These are phyloP conservation scores for Apolygus lucorum DNA, from an alignment of 1,140 invertebrate species.

Conservation along the genomic window DNA sequence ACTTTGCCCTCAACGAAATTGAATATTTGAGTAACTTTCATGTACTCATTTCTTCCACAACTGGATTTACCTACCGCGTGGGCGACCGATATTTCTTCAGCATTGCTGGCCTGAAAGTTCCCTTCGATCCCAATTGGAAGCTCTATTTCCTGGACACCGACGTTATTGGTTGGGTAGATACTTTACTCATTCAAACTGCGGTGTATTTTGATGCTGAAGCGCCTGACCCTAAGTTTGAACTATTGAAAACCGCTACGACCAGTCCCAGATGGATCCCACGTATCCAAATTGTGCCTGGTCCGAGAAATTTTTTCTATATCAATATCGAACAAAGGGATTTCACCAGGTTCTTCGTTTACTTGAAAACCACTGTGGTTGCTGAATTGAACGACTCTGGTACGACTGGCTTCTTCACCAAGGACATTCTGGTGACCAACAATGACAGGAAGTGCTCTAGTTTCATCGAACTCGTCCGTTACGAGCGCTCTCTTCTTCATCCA, in stretches of 20 bases:
- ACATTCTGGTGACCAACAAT: not conserved
- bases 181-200: not conserved
- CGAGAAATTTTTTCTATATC: not conserved
- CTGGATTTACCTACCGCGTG: not conserved
- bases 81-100: not conserved
- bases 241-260: not conserved
- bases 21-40: not conserved
- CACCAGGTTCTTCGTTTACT: not conserved
- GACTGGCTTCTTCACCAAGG: not conserved
- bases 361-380: not conserved
- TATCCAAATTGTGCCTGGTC: not conserved
- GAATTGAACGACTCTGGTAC: not conserved
- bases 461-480: too few species aligned
- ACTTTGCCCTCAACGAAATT: not conserved
- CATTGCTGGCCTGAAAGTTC: not conserved
- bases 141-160: too few species aligned
- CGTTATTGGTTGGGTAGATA: not conserved
- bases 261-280: not conserved
- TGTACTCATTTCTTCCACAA: not conserved
- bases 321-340: not conserved
- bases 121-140: too few species aligned
- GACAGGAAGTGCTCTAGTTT: too few species aligned
- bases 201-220: not conserved
- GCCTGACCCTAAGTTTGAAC: not conserved
- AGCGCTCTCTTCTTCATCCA: too few species aligned